Percentiles rank a stretch among this genome's conserved stretches.
Conservation (phyloP, 2,113 vertebrate genomes). For the Patagioenas fasciata region DNA sequence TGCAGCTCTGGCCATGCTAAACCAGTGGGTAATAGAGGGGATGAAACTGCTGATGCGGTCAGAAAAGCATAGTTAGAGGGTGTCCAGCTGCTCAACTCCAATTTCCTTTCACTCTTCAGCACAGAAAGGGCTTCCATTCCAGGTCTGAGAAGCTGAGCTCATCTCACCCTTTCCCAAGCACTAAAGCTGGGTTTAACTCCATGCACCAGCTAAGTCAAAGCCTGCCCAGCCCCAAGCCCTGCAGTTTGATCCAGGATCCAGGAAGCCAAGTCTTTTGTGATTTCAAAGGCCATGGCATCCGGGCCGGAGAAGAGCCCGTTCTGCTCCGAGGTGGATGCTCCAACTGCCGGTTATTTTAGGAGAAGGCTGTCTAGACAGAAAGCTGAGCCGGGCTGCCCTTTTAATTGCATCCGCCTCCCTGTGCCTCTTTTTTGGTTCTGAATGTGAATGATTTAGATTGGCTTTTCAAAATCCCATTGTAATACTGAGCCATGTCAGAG, state of each 20-base stretch:
- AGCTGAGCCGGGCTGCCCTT: conserved; percentile 32
- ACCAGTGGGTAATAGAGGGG: neutral
- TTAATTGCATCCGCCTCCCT: conserved; percentile 29
- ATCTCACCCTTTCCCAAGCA: neutral
- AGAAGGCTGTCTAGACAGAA: conserved; percentile 32
- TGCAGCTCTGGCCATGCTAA: neutral
- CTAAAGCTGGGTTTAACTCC: neutral
- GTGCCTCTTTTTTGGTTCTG: neutral
- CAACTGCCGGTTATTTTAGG: conserved; percentile 3
- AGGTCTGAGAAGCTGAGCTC: neutral
- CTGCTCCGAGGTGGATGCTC: neutral
- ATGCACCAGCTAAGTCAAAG: rapidly evolving
- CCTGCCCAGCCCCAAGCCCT: neutral
- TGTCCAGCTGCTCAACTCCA: neutral
- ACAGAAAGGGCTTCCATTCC: neutral
- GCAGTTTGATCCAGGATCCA: neutral
- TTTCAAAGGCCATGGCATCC: neutral
- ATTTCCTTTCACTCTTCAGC: neutral
- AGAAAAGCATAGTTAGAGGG: neutral
- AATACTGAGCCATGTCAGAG: neutral
- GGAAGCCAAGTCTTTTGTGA: neutral
- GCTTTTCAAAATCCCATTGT: neutral
- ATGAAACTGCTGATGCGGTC: neutral
- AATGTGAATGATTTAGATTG: neutral
- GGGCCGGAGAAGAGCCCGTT: neutral